Evolutionary conservation across 2,113 vertebrate species (phyloP).

Genomic region (Piprites chloris): DNA sequence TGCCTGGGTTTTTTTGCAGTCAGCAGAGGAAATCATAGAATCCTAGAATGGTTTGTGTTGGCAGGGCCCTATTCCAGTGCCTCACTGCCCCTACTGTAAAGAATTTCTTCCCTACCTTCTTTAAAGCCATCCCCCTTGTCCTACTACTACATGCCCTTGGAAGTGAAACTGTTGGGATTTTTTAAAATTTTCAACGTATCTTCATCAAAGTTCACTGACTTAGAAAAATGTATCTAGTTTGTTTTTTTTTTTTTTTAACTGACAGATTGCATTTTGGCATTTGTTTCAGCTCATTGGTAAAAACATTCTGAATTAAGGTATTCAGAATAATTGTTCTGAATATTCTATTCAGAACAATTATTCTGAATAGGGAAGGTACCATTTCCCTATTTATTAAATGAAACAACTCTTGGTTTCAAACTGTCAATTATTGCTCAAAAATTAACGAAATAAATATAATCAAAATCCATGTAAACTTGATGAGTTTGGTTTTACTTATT

Average conservation of each 20-base stretch:
- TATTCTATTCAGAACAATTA: no score
- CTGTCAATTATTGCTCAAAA: background rate
- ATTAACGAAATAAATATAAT: background rate
- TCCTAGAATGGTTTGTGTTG: background rate
- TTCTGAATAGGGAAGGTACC: rapidly evolving
- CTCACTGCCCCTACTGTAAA: rapidly evolving
- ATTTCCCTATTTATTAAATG: background rate
- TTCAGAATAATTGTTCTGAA: no score
- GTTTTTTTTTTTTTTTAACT: background rate
- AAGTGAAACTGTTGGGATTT: background rate
- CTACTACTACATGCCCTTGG: background rate
- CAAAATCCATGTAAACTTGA: background rate
- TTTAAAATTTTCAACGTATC: background rate
- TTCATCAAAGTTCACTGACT: background rate
- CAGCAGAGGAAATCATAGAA: background rate
- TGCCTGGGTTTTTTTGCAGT: background rate
- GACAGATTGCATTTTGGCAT: background rate
- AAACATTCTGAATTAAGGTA: background rate
- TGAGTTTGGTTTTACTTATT: background rate
- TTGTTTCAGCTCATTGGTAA: background rate
- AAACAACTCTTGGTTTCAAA: background rate
- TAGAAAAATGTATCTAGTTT: background rate
- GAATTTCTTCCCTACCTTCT: background rate
- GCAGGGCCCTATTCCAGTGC: background rate
- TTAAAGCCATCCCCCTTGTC: background rate